Conservation (phyloP, 2,888 invertebrate genomes). For the Melanargia galathea region DNA sequence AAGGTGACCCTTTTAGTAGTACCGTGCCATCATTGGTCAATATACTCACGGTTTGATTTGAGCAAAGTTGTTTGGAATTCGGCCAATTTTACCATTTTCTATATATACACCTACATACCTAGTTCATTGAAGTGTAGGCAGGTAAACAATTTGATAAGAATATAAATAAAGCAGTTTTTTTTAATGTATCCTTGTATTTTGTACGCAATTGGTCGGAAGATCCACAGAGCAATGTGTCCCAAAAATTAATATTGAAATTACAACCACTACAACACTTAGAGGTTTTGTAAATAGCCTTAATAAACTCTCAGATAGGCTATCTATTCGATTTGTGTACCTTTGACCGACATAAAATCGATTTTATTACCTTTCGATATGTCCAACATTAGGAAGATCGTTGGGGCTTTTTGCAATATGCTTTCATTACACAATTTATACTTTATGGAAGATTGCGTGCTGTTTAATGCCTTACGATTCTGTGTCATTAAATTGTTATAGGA, state of each 20-base stretch:
- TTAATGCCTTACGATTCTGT: conserved; percentile 6
- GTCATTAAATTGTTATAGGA: conserved; percentile 14
- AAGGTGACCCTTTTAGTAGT: too few species aligned
- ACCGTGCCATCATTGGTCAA: too few species aligned
- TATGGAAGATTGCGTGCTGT: conserved; percentile 10
- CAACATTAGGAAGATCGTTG: conserved; percentile 25
- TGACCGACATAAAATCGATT: conserved; percentile 52
- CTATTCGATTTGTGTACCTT: conserved; percentile 56
- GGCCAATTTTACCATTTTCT: too few species aligned
- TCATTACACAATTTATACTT: conserved; percentile 22
- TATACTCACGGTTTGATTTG: too few species aligned
- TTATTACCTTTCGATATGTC: conserved; percentile 48
- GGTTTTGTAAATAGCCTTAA: conserved; percentile 37
- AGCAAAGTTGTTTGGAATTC: too few species aligned
- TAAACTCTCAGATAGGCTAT: conserved; percentile 52
- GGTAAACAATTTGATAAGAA: too few species aligned
- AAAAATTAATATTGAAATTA: conserved; percentile 31
- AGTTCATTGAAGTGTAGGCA: too few species aligned
- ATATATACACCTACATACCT: too few species aligned
- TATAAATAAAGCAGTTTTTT: too few species aligned
- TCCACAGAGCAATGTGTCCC: background rate
- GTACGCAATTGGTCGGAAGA: background rate
- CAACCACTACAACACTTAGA: conserved; percentile 28
- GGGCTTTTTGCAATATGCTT: conserved; percentile 20
- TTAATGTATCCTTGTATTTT: too few species aligned